Evolutionary conservation across 2,113 vertebrate species (phyloP).

Genomic region (Austrofundulus limnaeus): DNA sequence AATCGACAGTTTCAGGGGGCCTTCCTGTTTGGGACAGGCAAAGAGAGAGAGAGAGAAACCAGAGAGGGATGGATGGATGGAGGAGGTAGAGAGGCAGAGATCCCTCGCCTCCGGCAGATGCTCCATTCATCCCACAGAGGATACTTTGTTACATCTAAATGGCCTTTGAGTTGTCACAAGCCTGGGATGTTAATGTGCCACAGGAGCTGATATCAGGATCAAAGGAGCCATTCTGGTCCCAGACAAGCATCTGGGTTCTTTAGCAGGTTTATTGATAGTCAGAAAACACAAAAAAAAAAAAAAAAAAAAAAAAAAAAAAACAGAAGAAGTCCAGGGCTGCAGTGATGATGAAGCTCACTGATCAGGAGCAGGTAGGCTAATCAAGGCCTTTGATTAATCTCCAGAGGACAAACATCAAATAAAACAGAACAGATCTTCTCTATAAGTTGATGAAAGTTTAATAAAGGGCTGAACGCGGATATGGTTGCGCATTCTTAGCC

Average conservation of each 20-base stretch:
- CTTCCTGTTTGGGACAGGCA: slow-evolving; percentile 65
- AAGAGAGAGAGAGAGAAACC: too few species aligned
- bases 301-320: slow-evolving; percentile 2
- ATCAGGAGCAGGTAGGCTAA: slow-evolving; percentile 40
- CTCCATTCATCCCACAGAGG: slow-evolving; percentile 78
- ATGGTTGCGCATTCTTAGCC: slow-evolving; percentile 55
- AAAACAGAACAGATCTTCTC: slow-evolving; percentile 4
- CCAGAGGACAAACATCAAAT: slow-evolving; percentile 14
- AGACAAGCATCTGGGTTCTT: slow-evolving; percentile 22
- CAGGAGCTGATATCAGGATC: slow-evolving; percentile 65
- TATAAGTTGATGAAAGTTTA: slow-evolving; percentile 51
- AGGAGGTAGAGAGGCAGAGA: slow-evolving; percentile 39
- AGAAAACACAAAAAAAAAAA: not conserved
- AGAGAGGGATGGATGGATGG: slow-evolving; percentile 35
- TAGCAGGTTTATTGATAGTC: slow-evolving; percentile 14
- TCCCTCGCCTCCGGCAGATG: slow-evolving; percentile 73
- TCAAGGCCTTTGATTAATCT: slow-evolving; percentile 36
- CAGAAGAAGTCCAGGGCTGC: slow-evolving; percentile 16
- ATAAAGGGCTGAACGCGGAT: slow-evolving; percentile 29
- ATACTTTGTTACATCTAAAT: slow-evolving; percentile 78
- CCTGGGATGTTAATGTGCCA: slow-evolving; percentile 76
- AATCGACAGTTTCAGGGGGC: slow-evolving; percentile 66
- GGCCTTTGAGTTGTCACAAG: slow-evolving; percentile 66
- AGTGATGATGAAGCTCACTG: slow-evolving; percentile 27
- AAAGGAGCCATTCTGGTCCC: slow-evolving; percentile 65